Evolutionary conservation across 2,888 invertebrate genomes (phyloP), one percentile per base, ranked within the genome.

Genomic region (Machimus rusticus): DNA sequence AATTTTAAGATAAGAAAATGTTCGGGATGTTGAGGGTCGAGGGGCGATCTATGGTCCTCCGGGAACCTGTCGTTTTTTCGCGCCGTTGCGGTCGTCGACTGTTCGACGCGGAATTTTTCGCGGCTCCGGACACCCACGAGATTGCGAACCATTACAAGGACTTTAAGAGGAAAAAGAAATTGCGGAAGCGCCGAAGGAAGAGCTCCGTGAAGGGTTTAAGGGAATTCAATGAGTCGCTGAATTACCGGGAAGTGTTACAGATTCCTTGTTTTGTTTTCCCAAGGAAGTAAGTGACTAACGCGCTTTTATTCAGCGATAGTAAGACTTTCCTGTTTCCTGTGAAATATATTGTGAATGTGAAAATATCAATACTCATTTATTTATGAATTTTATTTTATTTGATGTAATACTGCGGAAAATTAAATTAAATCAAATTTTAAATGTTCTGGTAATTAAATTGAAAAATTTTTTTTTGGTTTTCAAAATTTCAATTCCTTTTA

Each of bases 101-200:
- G 6, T 85, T 74, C 19, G 28, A 85, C 23, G 16, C n/a, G 23
- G 46, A 46, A 4, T 23, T 85, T 5, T 85, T 85, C 57, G 37
- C 14, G 1, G 84, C 88, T 87, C 88, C 89, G 46, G 90, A 91
- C 87, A 89, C 90, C 51, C 92, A 92, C 86, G 92, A 92, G 87
- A 90, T 92, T 78, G 92, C 91, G n/a, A 92, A 92, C 90, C 91
- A 92, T 90, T 92, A 91, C 90, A 90, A 91, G 5, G 92, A 92
- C 89, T 91, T 90, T 66, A 91, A 92, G 89, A 88, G 5, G 43
- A 43, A 74, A 6, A 82, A 74, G 23, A 85, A 28, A 37, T 31
- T 85, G 23, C 39, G 74, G 12, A 85, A 74, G 28, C 14, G 85
- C 2, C 28, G 86, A 51, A 16, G 88, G 39, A 87, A 87, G 74